These are phyloP conservation scores for Muscicapa comitata DNA, from an alignment of 2,797 vertebrate species.

Conservation along the genomic window DNA sequence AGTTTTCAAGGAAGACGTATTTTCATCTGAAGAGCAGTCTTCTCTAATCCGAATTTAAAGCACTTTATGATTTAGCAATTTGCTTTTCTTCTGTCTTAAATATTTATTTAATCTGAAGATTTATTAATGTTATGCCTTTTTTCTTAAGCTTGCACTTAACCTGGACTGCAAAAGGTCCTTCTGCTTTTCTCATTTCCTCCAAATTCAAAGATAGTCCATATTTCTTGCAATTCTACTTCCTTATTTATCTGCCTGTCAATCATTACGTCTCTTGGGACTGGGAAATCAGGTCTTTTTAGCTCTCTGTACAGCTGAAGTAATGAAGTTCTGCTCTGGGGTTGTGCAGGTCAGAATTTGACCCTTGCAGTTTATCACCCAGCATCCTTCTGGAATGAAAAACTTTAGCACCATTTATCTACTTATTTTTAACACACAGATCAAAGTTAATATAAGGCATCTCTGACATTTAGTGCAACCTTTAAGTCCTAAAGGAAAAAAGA, in stretches of 20 bases:
- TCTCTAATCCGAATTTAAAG: neutral
- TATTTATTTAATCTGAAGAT: constrained; percentile 16
- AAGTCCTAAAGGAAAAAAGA: neutral
- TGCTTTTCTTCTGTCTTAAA: neutral
- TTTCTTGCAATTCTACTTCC: constrained; percentile 18
- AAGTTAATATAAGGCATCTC: neutral
- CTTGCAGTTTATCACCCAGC: constrained; percentile 22
- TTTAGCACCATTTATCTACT: constrained; percentile 8
- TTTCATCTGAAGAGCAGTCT: neutral
- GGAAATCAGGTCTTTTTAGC: constrained; percentile 3
- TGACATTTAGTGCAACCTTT: neutral
- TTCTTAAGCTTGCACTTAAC: neutral
- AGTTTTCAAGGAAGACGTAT: neutral
- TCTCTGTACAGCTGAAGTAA: constrained; percentile 7
- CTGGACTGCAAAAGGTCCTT: neutral
- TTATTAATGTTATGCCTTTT: constrained; percentile 16
- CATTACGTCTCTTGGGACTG: neutral
- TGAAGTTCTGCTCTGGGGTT: neutral
- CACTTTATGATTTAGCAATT: neutral
- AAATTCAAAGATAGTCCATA: constrained; percentile 7
- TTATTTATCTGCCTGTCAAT: constrained; percentile 20
- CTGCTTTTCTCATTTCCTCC: constrained; percentile 34
- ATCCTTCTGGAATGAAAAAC: neutral
- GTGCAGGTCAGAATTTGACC: constrained; percentile 9
- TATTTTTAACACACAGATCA: constrained; percentile 35